phyloP scores from a whole-genome alignment of 2,797 vertebrate species.

The Linurgus olivaceus region DNA sequence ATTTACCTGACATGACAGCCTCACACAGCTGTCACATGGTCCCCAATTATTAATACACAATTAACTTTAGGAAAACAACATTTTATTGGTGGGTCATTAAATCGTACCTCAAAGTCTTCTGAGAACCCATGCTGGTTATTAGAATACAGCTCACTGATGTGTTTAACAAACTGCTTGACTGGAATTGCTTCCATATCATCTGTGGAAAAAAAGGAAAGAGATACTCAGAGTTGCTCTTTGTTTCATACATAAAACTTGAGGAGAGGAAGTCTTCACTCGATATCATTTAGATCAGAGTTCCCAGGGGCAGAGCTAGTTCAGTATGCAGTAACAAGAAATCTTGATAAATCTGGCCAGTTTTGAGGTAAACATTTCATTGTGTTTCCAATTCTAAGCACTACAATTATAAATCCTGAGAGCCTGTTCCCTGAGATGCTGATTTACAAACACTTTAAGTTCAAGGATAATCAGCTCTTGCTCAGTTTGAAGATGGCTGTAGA shows the following conservation, averaged over 20 bases:
- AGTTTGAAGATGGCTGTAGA: not conserved
- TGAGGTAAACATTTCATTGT: not conserved
- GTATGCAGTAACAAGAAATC: not conserved
- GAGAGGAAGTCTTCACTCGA: not conserved
- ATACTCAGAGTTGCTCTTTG: conserved; percentile 29
- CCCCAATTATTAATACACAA: not conserved
- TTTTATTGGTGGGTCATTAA: conserved; percentile 37
- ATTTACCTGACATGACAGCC: not conserved
- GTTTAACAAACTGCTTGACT: conserved; percentile 95
- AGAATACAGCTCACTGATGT: conserved; percentile 93
- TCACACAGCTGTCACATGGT: not conserved
- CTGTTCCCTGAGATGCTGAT: not conserved
- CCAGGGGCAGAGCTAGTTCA: not conserved
- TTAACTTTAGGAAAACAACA: conserved; percentile 29
- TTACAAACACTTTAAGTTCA: not conserved
- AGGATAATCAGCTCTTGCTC: not conserved
- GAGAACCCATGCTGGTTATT: conserved; percentile 97
- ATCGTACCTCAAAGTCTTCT: conserved; percentile 93
- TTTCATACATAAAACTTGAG: not conserved
- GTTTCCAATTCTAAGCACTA: not conserved
- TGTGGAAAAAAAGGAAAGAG: conserved; percentile 65
- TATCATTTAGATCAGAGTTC: not conserved
- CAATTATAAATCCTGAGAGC: not conserved
- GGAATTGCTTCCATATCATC: conserved; percentile 98
- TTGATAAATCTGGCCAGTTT: not conserved